Base-by-base conservation (phyloP, 2,888 invertebrate genomes). In the Lypha dubia region DNA sequence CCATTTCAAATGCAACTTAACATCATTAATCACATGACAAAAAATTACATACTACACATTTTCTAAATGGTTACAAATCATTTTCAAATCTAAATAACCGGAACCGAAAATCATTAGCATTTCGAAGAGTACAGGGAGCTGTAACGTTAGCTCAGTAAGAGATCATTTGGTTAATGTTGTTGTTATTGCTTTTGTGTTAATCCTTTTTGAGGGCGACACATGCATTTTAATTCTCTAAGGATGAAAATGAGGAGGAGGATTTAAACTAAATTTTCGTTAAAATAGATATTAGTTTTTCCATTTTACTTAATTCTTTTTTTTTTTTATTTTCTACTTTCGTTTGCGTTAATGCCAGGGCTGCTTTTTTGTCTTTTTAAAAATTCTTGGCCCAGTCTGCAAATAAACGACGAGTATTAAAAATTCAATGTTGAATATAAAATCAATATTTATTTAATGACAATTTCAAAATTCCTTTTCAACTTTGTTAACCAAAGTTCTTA, bases 71-170 rank as follows among this genome's bases (percentile, higher is more conserved):
- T 80, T 84, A 80, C 84, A 77, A 81, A 77, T 80, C 44, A 71
- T 60, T 76, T 41, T 56, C 22, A 46, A 65, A 60, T 65, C 22
- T 67, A 70, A 79, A 44, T 53, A 71, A 88, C 89, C 90, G 89
- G 89, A 89, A 89, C 89, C 83, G 84, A 86, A 84, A 86, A 88
- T 89, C 89, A 89, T 89, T 89, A 90, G 88, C 70, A 79, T 28
- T 70, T 71, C 28, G 11, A 62, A 70, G 20, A 35, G 51, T 32
- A 67, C n/a, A 63, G 49, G 38, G 67, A 77, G 38, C 68, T 38
- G 67, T 38, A 79, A 79, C 68, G 46, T 74, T 70, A 70, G 70
- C 83, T 71, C 70, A 63, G 80, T 77, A 51, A 77, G 86, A 83
- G 67, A 82, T 80, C 84, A 49, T 71, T 65, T n/a, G n/a, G n/a